Percentiles rank a stretch among this genome's conserved stretches.
These are phyloP conservation scores for Neofelis nebulosa DNA, from an alignment of 2,113 vertebrate genomes.

Conservation along the genomic window DNA sequence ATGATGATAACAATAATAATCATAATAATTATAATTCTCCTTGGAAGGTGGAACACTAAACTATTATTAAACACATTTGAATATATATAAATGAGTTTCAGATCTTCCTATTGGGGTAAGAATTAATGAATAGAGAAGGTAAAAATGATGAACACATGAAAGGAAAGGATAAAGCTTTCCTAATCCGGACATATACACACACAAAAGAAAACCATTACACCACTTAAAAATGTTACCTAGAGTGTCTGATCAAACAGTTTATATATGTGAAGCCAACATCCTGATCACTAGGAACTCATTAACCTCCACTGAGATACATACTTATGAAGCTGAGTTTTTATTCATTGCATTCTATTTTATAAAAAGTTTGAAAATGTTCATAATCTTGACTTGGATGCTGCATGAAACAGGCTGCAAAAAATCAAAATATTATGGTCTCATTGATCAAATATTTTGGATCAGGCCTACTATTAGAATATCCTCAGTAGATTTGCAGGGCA, in stretches of 20 bases:
- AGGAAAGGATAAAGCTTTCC: neutral
- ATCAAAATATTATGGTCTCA: neutral
- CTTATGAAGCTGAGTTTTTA: neutral
- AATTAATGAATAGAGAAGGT: neutral
- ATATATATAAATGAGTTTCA: neutral
- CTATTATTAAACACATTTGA: neutral
- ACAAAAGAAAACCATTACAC: neutral
- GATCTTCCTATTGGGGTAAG: neutral
- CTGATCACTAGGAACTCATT: neutral
- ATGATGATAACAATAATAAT: neutral
- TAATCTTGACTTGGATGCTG: neutral
- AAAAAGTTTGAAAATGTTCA: neutral
- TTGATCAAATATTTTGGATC: conserved; percentile 42
- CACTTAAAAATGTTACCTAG: neutral
- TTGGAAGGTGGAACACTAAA: neutral
- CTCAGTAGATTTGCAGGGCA: neutral
- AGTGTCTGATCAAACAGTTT: neutral
- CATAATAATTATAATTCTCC: neutral
- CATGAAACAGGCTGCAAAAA: conserved; percentile 28
- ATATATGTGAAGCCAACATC: neutral
- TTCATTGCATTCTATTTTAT: neutral
- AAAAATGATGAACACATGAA: neutral
- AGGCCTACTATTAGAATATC: neutral
- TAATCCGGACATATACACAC: neutral
- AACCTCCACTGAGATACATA: neutral